Base-by-base conservation (phyloP, 2,797 vertebrate species). In the Typhlichthys subterraneus region DNA sequence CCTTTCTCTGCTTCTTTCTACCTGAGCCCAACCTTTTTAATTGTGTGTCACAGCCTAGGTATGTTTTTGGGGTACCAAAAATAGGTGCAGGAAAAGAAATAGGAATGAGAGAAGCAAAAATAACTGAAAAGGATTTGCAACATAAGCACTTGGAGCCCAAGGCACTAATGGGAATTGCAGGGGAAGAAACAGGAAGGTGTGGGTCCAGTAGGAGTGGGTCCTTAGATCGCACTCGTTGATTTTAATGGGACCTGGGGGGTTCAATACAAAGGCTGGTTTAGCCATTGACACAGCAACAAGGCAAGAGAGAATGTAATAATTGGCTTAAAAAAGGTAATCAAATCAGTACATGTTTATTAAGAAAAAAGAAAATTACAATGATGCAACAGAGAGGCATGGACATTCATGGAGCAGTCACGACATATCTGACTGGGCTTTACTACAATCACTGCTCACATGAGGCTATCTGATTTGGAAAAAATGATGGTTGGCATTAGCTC, bases 131-230 rank as follows among this genome's bases (percentile, higher is more conserved):
- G 77, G 65, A 80, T 84, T 72, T 66, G 61, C 67, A 71, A 72
- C 2, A 61, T 67, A 63, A 83, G 77, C 58, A 63, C 58, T 84
- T 84, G 86, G 86, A 90, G 85, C 81, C 68, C 80, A 59, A 62
- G 85, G 86, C 73, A 80, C 70, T 88, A 86, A 94, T 93, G 89
- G 82, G 76, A 89, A 89, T 88, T 59, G 67, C 90, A 92, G 89
- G 68, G 81, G 61, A 66, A 77, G 73, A 74, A 63, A 61, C 57
- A 63, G 75, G 76, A 65, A 82, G 62, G 71, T 78, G 53, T 70
- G 63, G 42, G 53, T 59, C 51, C 31, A 64, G 69, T 70, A 54
- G 63, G 72, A 65, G 67, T 63, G 50, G 72, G 51, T 59, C 76
- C 69, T 81, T 72, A 81, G 64, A 46, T 14, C 67, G 67, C 80